Evolutionary conservation across 2,888 invertebrate species (phyloP).

Genomic region (Stegana nigrithorax): DNA sequence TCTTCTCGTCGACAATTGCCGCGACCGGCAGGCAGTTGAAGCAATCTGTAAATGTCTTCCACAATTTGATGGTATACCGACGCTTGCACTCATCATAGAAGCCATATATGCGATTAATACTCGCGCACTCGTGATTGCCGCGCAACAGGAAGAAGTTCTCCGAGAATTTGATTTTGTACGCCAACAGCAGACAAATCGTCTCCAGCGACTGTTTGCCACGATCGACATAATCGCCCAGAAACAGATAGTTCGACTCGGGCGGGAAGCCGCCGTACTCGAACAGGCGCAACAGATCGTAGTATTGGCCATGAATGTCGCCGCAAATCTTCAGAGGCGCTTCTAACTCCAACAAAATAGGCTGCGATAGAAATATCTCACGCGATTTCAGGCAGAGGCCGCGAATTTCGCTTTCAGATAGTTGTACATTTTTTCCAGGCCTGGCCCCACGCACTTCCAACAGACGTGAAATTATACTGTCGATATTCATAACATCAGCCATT

Average conservation of each 20-base stretch:
- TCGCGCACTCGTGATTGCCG: conserved; percentile 98
- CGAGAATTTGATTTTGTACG: conserved; percentile 99
- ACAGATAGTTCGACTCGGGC: conserved; percentile 98
- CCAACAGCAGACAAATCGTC: conserved; percentile 95
- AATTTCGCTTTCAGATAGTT: conserved; percentile 98
- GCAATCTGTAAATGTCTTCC: conserved; percentile 99
- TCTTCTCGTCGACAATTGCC: conserved; percentile 86
- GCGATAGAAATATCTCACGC: conserved; percentile 97
- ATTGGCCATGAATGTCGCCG: conserved; percentile 98
- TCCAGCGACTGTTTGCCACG: conserved; percentile 98
- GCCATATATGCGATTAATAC: conserved; percentile 98
- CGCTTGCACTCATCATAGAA: conserved; percentile 98
- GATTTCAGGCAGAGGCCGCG: conserved; percentile 97
- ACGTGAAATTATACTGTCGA: conserved; percentile 67
- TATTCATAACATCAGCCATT: conserved; percentile 67
- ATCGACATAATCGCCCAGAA: conserved; percentile 98
- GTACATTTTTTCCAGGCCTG: conserved; percentile 99
- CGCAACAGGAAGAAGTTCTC: conserved; percentile 98
- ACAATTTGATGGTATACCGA: conserved; percentile 97
- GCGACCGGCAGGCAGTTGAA: conserved; percentile 99
- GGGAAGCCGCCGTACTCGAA: conserved; percentile 99
- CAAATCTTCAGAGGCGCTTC: conserved; percentile 99
- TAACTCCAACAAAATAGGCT: conserved; percentile 96
- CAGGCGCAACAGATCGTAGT: conserved; percentile 95
- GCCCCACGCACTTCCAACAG: conserved; percentile 86